Base-by-base conservation (phyloP, 2,797 vertebrate species). In the Holocentrus rufus region DNA sequence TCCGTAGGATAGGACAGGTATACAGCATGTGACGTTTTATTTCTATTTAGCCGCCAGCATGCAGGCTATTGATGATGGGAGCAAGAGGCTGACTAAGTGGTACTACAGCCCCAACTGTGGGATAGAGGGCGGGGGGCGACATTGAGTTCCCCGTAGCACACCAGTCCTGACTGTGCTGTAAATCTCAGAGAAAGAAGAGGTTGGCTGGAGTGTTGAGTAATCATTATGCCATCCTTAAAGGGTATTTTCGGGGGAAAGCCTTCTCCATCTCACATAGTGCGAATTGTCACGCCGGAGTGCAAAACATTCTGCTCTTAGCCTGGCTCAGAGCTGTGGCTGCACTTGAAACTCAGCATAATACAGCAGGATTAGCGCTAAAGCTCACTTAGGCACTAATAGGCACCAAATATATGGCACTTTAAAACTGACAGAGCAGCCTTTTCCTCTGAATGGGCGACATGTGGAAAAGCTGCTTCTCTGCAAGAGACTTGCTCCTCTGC, bases 1-100 rank as follows among this genome's bases (percentile, higher is more conserved):
- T 90, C 90, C 82, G 77, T 91, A 27, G 90, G 82, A 92, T 73
- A 93, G 94, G 94, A 93, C 94, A 95, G 94, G 95, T 95, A 95
- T 27, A 27, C 25, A 96, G 93, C 87, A 91, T 80, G 89, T 87
- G 88, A 87, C 92, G 89, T 95, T 94, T 92, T 81, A 86, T 88
- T 90, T 90, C 62, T 91, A 81, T 92, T 89, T 87, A 89, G 88
- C 80, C 87, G 82, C 76, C 82, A 70, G 89, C 88, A 77, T 69
- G 72, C 69, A 60, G 60, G 55, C 61, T 73, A 61, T 42, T 94
- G 91, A 93, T 93, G 83, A 84, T 93, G 90, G 25, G 94, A 92
- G 77, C 71, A 87, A 94, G 92, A 91, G 34, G 57, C 70, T 92
- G 92, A 76, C 64, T 85, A 79, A 86, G 83, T 81, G 77, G 73